Base-by-base conservation (phyloP, 2,888 invertebrate genomes). In the Drosophila borborema region DNA sequence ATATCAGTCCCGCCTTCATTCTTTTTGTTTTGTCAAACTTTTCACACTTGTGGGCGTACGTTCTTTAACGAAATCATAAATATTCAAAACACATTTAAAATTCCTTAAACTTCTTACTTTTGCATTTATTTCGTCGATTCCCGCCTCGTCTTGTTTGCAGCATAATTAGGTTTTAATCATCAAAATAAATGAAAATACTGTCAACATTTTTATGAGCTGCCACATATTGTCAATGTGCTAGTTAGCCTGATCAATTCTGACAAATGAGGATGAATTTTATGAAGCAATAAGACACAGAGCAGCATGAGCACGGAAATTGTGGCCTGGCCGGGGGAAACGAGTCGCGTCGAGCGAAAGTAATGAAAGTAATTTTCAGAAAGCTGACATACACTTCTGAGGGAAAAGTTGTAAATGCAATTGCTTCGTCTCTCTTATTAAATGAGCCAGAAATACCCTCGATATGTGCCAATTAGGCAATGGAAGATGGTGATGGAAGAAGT, bases 61-160 rank as follows among this genome's bases (percentile, higher is more conserved):
- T 28, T 48, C 60, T 20, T 59, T 72, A 77, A 80, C 71, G 68
- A 77, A 73, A 75, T 72, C 84, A 90, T 86, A 90, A 86, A 86
- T 86, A 86, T 86, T 89, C 86, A 90, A 86, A 90, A 81, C 90
- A 83, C 90, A 86, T 90, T 90, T 72, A 81, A 90, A 89, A 89
- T 86, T 86, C 77, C 43, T 56, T 76, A 70, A 67, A 71, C n/a
- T 51, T 48, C 1, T 69, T 56, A 36, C 41, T 66, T 18, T 9
- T 41, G 74, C 63, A 53, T 53, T 53, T 20, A 16, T 46, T 23
- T 46, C 46, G 20, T 46, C 43, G 18, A 43, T 10, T 16, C n/a
- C 16, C n/a, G 14, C 12, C 16, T 43, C 62, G 43, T 66, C 20
- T 45, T 77, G 60, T 58, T 53, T 62, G 45, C 77, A 63, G 53